phyloP scores from a whole-genome alignment of 2,888 invertebrate species.

The Allacma fusca region DNA sequence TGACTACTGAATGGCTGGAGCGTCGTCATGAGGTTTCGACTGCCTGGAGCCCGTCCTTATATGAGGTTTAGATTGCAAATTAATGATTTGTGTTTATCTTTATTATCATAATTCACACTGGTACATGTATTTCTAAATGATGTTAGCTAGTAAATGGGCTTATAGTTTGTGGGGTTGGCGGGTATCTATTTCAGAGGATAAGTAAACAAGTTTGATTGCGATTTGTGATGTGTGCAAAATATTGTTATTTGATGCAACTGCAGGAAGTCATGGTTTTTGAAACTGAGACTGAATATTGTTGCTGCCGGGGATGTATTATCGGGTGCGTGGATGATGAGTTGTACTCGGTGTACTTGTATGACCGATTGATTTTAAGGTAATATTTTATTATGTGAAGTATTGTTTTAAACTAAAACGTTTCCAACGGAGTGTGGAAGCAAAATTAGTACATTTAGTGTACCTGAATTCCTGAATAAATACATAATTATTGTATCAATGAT shows the following conservation, averaged over 20 bases:
- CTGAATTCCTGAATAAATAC: no score
- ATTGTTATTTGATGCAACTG: neutral
- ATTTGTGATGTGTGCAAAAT: neutral
- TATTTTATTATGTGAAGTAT: neutral
- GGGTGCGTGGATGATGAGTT: neutral
- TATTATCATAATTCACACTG: no score
- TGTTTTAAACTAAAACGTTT: neutral
- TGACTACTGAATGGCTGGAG: neutral
- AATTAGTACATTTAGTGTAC: no score
- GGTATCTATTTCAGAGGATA: no score
- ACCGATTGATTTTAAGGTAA: constrained; percentile 36
- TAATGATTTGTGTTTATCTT: no score
- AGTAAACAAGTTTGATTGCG: neutral
- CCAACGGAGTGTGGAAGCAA: no score
- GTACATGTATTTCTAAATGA: no score
- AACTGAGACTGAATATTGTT: neutral
- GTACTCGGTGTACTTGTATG: constrained; percentile 41
- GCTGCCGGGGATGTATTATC: constrained; percentile 11
- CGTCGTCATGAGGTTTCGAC: neutral
- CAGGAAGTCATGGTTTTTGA: constrained; percentile 30
- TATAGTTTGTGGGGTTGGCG: no score
- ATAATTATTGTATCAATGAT: no score
- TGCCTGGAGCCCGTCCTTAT: no score
- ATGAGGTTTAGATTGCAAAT: no score
- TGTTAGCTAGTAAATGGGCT: no score